phyloP scores from a whole-genome alignment of 2,888 invertebrate species.

The Cephus runcator region DNA sequence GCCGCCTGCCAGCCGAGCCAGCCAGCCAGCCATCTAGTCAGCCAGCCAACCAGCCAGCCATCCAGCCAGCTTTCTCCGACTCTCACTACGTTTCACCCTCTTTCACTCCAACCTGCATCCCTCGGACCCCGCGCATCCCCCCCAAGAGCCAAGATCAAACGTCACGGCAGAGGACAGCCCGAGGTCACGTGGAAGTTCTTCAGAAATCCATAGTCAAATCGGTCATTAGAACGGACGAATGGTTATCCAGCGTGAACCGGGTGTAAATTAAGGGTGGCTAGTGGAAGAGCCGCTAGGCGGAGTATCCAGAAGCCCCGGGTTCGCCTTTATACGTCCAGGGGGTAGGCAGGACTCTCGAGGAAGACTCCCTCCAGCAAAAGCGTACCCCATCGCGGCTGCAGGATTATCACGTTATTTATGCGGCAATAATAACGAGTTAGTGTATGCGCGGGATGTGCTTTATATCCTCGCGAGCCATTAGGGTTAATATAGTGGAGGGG shows the following conservation, averaged over 20 bases:
- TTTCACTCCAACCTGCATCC: slow-evolving; percentile 18
- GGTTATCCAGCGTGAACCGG: not conserved
- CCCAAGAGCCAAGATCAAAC: not conserved
- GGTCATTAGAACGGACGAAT: not conserved
- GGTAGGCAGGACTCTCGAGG: not conserved
- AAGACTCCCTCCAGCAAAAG: slow-evolving; percentile 20
- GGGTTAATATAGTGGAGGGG: slow-evolving; percentile 61
- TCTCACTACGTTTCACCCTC: slow-evolving; percentile 17
- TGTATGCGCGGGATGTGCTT: slow-evolving; percentile 65
- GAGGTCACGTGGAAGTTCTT: not conserved
- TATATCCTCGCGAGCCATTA: slow-evolving; percentile 64
- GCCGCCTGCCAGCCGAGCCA: slow-evolving; percentile 50
- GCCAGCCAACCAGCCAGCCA: no score
- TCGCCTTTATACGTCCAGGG: slow-evolving; percentile 9
- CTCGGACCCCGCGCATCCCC: slow-evolving; percentile 18
- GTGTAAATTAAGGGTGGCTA: not conserved
- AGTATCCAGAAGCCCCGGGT: not conserved
- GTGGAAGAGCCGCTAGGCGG: not conserved
- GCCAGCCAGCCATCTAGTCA: not conserved
- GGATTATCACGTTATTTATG: slow-evolving; percentile 66
- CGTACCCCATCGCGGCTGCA: slow-evolving; percentile 20
- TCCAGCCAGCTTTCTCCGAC: not conserved
- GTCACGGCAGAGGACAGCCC: not conserved
- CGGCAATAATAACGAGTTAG: slow-evolving; percentile 65
- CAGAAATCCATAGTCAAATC: not conserved